A percentile compares a stretch with the other conserved stretches of the same genome.
Evolutionary conservation across 2,888 invertebrate species (phyloP).

Genomic region (Drosophila pegasa): DNA sequence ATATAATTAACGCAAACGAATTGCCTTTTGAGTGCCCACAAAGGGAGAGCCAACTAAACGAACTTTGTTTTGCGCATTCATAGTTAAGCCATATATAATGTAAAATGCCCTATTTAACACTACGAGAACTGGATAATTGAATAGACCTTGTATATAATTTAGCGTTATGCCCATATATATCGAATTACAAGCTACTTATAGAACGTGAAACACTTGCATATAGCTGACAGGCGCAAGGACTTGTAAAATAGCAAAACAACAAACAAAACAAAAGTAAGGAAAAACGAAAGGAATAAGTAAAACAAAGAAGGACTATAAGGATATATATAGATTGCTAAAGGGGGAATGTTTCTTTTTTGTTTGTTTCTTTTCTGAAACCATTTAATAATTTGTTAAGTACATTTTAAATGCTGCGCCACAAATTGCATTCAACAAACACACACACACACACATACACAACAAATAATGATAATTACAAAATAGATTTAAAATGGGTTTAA

Average conservation of each 20-base stretch:
- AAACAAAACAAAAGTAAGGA: background rate
- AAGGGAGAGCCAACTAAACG: constrained; percentile 49
- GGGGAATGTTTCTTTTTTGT: constrained; percentile 33
- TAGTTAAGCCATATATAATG: constrained; percentile 47
- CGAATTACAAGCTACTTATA: constrained; percentile 39
- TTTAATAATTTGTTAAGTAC: constrained; percentile 47
- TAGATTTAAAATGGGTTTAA: constrained; percentile 57
- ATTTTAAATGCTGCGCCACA: constrained; percentile 47
- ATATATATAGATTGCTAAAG: constrained; percentile 18
- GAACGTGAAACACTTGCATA: constrained; percentile 17
- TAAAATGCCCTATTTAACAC: constrained; percentile 38
- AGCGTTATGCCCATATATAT: constrained; percentile 53
- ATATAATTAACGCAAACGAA: constrained; percentile 21
- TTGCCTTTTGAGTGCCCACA: constrained; percentile 54
- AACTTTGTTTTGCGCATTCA: constrained; percentile 58
- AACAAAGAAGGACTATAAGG: background rate
- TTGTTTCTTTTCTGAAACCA: constrained; percentile 30
- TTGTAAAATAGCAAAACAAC: constrained; percentile 47
- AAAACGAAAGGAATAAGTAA: too few relatives aligned
- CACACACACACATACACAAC: constrained; percentile 27
- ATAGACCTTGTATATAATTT: constrained; percentile 76
- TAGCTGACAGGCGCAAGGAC: constrained; percentile 22
- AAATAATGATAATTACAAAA: constrained; percentile 73
- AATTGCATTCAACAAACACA: constrained; percentile 35
- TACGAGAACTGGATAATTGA: constrained; percentile 34